Percentiles rank a stretch among this genome's conserved stretches.
phyloP scores from a whole-genome alignment of 2,113 vertebrate genomes.

The Cinclus mexicanus region DNA sequence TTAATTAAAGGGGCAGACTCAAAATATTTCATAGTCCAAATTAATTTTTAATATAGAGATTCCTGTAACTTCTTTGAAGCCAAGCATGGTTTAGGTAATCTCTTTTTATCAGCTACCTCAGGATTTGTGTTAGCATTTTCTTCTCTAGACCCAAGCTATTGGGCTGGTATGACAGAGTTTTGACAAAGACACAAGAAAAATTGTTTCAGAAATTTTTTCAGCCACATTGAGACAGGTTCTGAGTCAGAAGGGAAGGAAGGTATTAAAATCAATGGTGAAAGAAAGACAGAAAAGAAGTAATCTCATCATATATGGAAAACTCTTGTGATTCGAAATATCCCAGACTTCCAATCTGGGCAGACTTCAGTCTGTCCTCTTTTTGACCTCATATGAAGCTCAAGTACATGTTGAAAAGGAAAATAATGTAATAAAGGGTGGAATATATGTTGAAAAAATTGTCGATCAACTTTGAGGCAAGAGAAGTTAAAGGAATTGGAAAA shows the following conservation, averaged over 20 bases:
- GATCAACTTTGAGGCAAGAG: not conserved
- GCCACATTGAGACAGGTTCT: not conserved
- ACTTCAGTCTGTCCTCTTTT: not conserved
- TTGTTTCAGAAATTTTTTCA: not conserved
- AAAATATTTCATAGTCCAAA: not conserved
- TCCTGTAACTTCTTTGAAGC: not conserved
- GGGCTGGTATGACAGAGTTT: not conserved
- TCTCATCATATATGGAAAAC: not conserved
- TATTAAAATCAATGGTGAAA: not conserved
- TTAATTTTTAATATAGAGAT: not conserved
- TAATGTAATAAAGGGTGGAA: not conserved
- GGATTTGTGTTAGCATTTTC: not conserved
- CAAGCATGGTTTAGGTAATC: not conserved
- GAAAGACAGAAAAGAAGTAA: not conserved
- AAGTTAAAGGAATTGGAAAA: not conserved
- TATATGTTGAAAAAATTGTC: not conserved
- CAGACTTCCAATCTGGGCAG: not conserved
- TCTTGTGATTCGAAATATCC: not conserved
- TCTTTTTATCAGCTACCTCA: not conserved
- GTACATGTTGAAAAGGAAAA: not conserved
- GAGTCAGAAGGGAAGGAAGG: not conserved
- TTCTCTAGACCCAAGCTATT: not conserved
- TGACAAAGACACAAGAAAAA: not conserved
- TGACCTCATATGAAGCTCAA: not conserved
- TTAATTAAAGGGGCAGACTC: not conserved